phyloP scores from a whole-genome alignment of 1,140 invertebrate species.

The Drosophila ercepeae region DNA sequence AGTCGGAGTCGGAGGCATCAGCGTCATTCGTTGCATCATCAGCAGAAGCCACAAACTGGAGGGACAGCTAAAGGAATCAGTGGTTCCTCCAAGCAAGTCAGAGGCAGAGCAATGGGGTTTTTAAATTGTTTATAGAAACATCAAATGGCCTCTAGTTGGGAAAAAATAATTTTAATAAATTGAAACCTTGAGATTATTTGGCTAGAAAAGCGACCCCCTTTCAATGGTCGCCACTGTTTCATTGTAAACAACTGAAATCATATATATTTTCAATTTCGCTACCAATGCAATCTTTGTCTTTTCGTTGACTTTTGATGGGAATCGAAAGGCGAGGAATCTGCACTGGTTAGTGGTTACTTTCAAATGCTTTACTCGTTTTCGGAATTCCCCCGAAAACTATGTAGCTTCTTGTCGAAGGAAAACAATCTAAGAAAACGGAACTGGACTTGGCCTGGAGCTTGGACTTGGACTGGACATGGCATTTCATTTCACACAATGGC shows the following conservation, averaged over 20 bases:
- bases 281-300: constrained; percentile 41
- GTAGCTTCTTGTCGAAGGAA: constrained; percentile 1
- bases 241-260: constrained; percentile 5
- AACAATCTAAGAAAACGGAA: constrained; percentile 1
- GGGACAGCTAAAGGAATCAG: constrained; percentile 19
- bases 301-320: constrained; percentile 62
- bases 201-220: background rate
- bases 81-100: constrained; percentile 22
- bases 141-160: background rate
- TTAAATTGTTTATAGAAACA: background rate
- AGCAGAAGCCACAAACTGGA: constrained; percentile 39
- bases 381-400: constrained; percentile 11
- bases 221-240: background rate
- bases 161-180: background rate
- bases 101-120: background rate
- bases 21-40: constrained; percentile 73
- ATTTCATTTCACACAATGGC: constrained; percentile 67
- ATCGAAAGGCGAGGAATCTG: constrained; percentile 21
- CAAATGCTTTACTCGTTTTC: constrained; percentile 61
- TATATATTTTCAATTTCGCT: constrained; percentile 46
- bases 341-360: constrained; percentile 57
- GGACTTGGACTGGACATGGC: constrained; percentile 43
- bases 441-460: constrained; percentile 8
- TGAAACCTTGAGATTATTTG: background rate
- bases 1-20: constrained; percentile 49